phyloP scores from a whole-genome alignment of 2,113 vertebrate species.

The Psephotus haematonotus region DNA sequence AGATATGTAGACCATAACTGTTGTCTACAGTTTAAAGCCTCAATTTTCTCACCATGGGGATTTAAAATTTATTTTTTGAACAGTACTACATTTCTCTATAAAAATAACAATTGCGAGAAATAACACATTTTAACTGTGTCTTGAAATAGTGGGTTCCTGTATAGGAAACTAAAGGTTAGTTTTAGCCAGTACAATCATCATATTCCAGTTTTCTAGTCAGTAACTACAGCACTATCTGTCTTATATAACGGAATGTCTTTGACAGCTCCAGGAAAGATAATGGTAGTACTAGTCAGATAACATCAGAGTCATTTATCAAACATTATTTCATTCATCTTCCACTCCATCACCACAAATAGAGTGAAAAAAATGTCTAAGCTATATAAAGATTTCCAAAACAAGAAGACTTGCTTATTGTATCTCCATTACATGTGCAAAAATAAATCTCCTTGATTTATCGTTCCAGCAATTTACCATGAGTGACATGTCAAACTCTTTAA shows the following conservation, averaged over 20 bases:
- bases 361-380: constrained; percentile 65
- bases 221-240: constrained; percentile 36
- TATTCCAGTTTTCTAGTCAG: background rate
- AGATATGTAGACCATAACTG: background rate
- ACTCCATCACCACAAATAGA: constrained; percentile 65
- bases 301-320: constrained; percentile 68
- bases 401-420: constrained; percentile 61
- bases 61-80: background rate
- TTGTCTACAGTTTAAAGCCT: background rate
- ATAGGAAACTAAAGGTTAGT: constrained; percentile 8
- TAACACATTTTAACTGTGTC: constrained; percentile 35
- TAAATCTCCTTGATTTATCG: constrained; percentile 3
- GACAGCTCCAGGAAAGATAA: constrained; percentile 52
- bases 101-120: constrained; percentile 3
- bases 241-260: constrained; percentile 56
- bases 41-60: background rate
- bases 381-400: constrained; percentile 66
- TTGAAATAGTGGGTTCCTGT: background rate
- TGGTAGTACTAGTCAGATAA: constrained; percentile 71
- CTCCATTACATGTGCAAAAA: constrained; percentile 35
- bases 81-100: background rate
- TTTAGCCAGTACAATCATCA: background rate
- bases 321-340: constrained; percentile 74
- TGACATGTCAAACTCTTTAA: background rate
- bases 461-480: constrained; percentile 43